Conservation (phyloP, 2,113 vertebrate species). For the Tympanuchus pallidicinctus region DNA sequence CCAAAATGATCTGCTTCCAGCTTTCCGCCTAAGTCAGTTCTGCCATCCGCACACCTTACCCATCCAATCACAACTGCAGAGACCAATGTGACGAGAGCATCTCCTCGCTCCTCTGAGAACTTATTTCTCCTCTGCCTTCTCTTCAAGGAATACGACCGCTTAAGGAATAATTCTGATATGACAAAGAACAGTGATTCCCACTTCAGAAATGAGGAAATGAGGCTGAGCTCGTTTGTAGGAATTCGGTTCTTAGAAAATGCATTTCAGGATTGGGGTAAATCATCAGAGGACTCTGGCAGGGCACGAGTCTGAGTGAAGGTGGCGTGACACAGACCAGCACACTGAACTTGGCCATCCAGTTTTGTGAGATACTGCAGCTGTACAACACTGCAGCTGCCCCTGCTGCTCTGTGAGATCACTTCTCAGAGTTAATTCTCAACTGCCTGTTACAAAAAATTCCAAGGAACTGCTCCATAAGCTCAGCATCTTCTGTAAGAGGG, state of each 20-base stretch:
- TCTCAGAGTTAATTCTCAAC: background rate
- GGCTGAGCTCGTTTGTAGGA: background rate
- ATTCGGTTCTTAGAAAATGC: background rate
- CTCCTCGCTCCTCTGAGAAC: background rate
- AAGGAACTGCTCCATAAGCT: background rate
- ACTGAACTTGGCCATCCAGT: background rate
- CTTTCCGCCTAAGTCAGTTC: background rate
- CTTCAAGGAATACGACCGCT: background rate
- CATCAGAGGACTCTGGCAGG: rapidly evolving
- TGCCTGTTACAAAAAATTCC: background rate
- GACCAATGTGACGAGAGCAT: background rate
- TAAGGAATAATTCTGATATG: background rate
- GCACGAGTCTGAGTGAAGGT: background rate
- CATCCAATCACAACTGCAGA: rapidly evolving
- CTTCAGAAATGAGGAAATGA: background rate
- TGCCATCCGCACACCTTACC: background rate
- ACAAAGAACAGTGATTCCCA: background rate
- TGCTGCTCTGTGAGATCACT: background rate
- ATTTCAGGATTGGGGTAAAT: background rate
- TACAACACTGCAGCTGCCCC: background rate
- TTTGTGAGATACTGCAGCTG: background rate
- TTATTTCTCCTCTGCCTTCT: background rate
- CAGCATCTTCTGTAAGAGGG: background rate
- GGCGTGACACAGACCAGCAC: rapidly evolving
- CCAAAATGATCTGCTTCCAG: background rate